Evolutionary conservation across 2,888 invertebrate genomes (phyloP).

Genomic region (Lutraria lutraria): DNA sequence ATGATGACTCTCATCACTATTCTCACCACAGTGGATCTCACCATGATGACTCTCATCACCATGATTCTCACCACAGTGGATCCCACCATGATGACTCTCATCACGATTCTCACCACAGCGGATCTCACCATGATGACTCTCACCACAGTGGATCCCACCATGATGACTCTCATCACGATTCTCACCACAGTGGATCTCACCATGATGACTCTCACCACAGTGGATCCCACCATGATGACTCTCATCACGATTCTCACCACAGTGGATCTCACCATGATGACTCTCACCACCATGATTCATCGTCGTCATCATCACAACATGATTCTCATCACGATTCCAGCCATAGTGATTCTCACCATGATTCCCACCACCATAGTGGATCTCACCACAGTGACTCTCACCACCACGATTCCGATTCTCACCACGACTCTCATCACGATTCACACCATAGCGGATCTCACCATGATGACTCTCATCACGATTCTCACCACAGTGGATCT

Average conservation of each 20-base stretch:
- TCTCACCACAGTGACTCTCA: background rate
- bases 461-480: background rate
- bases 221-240: background rate
- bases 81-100: background rate
- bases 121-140: background rate
- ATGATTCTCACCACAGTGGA: background rate
- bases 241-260: constrained; percentile 1
- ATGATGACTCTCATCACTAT: background rate
- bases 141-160: background rate
- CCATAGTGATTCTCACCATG: constrained; percentile 9
- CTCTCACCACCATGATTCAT: background rate
- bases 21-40: background rate
- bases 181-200: background rate
- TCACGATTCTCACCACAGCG: background rate
- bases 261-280: background rate
- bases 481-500: background rate
- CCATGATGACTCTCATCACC: background rate
- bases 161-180: background rate
- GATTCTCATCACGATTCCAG: background rate
- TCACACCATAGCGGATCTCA: background rate
- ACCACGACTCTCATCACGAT: background rate
- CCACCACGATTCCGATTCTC: too few species aligned
- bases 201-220: constrained; percentile 25
- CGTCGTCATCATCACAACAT: background rate
- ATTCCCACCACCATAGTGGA: constrained; percentile 30